These are phyloP conservation scores for Noctuana brunneofusca DNA, from an alignment of 2,888 invertebrate genomes.

Conservation along the genomic window DNA sequence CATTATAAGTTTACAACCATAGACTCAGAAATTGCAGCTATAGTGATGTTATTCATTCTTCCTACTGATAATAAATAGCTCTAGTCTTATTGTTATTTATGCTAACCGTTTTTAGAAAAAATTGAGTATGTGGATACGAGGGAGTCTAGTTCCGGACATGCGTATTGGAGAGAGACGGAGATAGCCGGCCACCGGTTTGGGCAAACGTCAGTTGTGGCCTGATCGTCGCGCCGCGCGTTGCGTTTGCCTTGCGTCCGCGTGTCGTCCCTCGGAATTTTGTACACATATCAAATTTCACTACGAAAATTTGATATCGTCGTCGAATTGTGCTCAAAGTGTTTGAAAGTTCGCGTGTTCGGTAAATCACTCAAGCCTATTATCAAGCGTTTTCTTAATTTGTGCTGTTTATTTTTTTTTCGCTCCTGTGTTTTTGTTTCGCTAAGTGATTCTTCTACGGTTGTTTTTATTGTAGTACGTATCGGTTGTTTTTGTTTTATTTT, in stretches of 20 bases:
- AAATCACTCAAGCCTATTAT: constrained; percentile 51
- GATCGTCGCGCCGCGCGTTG: constrained; percentile 65
- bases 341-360: constrained; percentile 68
- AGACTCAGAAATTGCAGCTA: not conserved
- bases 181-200: constrained; percentile 53
- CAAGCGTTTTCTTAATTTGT: constrained; percentile 41
- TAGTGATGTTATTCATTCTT: not conserved
- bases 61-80: constrained; percentile 10
- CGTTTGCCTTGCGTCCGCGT: constrained; percentile 44
- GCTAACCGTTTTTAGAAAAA: constrained; percentile 23
- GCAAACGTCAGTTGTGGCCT: constrained; percentile 69
- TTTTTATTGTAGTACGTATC: constrained; percentile 68
- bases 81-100: constrained; percentile 7
- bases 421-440: constrained; percentile 70
- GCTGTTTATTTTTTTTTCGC: constrained; percentile 51
- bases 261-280: constrained; percentile 54
- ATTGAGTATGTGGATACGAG: constrained; percentile 40
- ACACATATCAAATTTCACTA: constrained; percentile 82
- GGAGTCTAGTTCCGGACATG: constrained; percentile 75
- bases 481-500: constrained; percentile 47
- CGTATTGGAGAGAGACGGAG: constrained; percentile 74
- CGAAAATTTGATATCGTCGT: constrained; percentile 81
- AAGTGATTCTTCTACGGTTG: constrained; percentile 64
- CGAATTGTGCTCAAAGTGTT: constrained; percentile 70
- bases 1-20: no score